Evolutionary conservation across 1,140 invertebrate genomes (phyloP), one percentile per base, ranked within the genome.

Genomic region (Drosophila sp.): DNA sequence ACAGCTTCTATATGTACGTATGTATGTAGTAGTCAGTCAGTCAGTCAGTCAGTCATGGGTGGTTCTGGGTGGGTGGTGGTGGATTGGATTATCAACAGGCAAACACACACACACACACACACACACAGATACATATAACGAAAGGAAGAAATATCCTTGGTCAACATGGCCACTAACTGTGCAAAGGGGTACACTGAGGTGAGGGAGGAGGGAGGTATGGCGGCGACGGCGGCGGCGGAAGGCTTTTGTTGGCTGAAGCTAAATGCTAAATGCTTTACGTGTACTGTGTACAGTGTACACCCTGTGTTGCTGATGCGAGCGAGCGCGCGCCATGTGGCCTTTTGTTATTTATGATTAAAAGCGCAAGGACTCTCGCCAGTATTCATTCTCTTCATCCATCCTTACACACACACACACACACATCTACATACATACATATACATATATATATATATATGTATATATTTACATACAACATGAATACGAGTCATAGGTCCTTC

Each of bases 321-420:
- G 66, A 61, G 66, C 76, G 64, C 80, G 67, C 82, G 83, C 73
- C 84, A 86, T 87, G 83, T 86, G 83, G 79, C 83, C 83, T 87
- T 50, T 86, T 86, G 83, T 86, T 86, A 86, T 86, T 86, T 86
- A 86, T 86, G 83, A 86, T 87, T 86, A 86, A 86, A 86, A 86
- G 83, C 83, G 83, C 83, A 86, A 87, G 83, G 83, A 86, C 83
- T 87, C 70, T 50, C 23, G 82, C 71, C 82, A 70, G 67, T 60
- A 60, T 60, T 17, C 60, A 60, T 27, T 60, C 47, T 27, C 25
- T 47, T 17, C 44, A 50, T 50, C 44, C 25, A 50, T 47, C 7
- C 44, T 27, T 38, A 38, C 23, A 60, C 41, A 62, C 25, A 62
- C 23, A 62, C 29, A 57, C 55, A 60, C 27, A 61, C 41, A 64